Evolutionary conservation across 1,140 invertebrate genomes (phyloP).

Genomic region (Calliopsis andreniformis): DNA sequence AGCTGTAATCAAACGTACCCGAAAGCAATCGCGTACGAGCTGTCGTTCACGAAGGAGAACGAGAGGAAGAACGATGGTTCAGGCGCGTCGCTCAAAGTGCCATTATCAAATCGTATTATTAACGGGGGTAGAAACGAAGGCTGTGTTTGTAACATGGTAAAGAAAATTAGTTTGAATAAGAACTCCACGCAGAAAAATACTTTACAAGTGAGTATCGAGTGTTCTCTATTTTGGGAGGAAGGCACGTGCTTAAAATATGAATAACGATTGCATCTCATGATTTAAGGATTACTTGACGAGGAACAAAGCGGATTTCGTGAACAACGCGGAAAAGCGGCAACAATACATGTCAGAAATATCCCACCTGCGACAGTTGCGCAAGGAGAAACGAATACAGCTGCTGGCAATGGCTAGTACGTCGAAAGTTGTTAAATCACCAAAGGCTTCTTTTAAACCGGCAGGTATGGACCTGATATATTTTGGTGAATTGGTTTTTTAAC

Average conservation of each 20-base stretch:
- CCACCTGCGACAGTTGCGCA: slow-evolving; percentile 74
- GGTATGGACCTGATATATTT: slow-evolving; percentile 57
- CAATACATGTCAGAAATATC: slow-evolving; percentile 78
- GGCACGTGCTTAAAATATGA: no score
- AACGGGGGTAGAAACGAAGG: slow-evolving; percentile 48
- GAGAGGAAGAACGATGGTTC: slow-evolving; percentile 30
- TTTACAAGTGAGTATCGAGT: slow-evolving; percentile 63
- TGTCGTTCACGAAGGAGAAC: slow-evolving; percentile 70
- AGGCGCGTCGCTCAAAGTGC: slow-evolving; percentile 30
- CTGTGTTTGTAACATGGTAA: slow-evolving; percentile 64
- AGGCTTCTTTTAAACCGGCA: slow-evolving; percentile 56
- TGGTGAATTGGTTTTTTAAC: no score
- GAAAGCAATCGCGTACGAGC: slow-evolving; percentile 77
- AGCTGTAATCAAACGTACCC: slow-evolving; percentile 70
- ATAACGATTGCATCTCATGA: neutral
- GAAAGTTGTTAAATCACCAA: slow-evolving; percentile 60
- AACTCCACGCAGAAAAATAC: slow-evolving; percentile 56
- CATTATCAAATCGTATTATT: slow-evolving; percentile 42
- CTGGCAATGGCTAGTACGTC: slow-evolving; percentile 74
- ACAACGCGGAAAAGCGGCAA: slow-evolving; percentile 77
- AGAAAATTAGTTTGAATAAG: slow-evolving; percentile 34
- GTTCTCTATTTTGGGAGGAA: neutral
- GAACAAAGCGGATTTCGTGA: slow-evolving; percentile 78
- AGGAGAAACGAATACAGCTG: slow-evolving; percentile 74
- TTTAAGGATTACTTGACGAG: slow-evolving; percentile 77